Evolutionary conservation across 2,113 vertebrate species (phyloP), one percentile per base, ranked within the genome.

Genomic region (Laticauda colubrina): DNA sequence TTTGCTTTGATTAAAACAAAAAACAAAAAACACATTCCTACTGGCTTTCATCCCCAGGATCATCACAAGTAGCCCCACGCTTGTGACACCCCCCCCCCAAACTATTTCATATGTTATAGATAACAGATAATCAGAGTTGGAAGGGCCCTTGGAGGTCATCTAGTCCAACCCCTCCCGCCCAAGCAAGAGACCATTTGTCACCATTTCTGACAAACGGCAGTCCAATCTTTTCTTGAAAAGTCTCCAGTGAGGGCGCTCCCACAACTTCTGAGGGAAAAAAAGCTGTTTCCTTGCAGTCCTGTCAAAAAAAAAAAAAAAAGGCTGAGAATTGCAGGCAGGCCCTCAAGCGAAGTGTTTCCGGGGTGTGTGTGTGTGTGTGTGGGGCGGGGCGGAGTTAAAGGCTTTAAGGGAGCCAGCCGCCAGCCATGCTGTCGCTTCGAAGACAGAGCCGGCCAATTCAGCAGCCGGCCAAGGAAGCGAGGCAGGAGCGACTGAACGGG

Each of bases 301-400:
- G 14, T 14, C 45, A n/a, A n/a, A n/a, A n/a, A n/a, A n/a, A n/a
- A n/a, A 54, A 8, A 29, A 69, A 86, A 93, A 29, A 51, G 48
- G 26, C 39, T 53, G 92, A 45, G 43, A 81, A 89, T 94, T 94
- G 93, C 45, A 29, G 81, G 56, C 64, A 91, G 85, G 94, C 93
- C 95, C 95, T 95, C 26, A 75, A 89, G 29, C 26, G 56, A 7
- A n/a, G 92, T 26, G 81, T 89, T 95, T 88, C 93, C 93, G 34
- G 34, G 34, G 34, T 39, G 34, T 39, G 34, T 39, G 34, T 39
- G 34, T 39, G 34, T 39, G 34, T 39, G 34, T 39, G 34, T 39
- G 34, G 34, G 34, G 34, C 92, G 91, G 91, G 85, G 88, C 75
- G 21, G 88, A 69, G 39, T 85, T 85, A 88, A 45, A 59, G 88